A percentile compares a stretch with the other conserved stretches of the same genome.
phyloP scores from a whole-genome alignment of 2,113 vertebrate genomes.

The Callopanchax toddi region DNA sequence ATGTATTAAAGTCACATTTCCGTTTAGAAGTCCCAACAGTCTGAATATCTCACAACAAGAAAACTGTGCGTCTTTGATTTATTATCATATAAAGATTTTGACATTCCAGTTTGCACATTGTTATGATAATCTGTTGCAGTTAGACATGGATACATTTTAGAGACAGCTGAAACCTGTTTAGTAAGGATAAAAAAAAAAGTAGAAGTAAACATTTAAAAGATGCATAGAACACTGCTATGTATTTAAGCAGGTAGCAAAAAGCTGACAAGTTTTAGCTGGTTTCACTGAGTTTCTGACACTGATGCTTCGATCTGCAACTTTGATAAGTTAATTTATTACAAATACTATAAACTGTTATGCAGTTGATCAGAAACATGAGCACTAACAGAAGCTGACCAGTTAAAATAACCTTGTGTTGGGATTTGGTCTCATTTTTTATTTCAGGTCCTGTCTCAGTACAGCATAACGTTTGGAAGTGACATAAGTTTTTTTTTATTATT shows the following conservation, averaged over 20 bases:
- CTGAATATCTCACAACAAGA: background rate
- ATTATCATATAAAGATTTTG: too few species aligned
- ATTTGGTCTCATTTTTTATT: too few species aligned
- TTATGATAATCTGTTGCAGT: background rate
- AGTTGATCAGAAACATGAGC: background rate
- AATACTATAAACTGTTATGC: background rate
- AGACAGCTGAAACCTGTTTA: background rate
- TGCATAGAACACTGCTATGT: background rate
- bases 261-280: background rate
- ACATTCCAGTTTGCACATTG: background rate
- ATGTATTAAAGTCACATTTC: background rate
- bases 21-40: background rate
- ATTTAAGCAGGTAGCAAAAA: background rate
- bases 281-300: slow-evolving; percentile 1
- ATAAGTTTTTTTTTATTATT: too few species aligned
- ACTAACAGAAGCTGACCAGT: background rate
- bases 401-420: too few species aligned
- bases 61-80: slow-evolving; percentile 7
- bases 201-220: too few species aligned
- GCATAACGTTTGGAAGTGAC: too few species aligned
- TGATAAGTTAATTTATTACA: background rate
- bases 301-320: background rate
- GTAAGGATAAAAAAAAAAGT: background rate
- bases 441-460: too few species aligned
- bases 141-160: background rate